Percentiles rank a stretch among this genome's conserved stretches.
Conservation (phyloP, 2,113 vertebrate species). For the Mesembrinibis cayennensis region DNA sequence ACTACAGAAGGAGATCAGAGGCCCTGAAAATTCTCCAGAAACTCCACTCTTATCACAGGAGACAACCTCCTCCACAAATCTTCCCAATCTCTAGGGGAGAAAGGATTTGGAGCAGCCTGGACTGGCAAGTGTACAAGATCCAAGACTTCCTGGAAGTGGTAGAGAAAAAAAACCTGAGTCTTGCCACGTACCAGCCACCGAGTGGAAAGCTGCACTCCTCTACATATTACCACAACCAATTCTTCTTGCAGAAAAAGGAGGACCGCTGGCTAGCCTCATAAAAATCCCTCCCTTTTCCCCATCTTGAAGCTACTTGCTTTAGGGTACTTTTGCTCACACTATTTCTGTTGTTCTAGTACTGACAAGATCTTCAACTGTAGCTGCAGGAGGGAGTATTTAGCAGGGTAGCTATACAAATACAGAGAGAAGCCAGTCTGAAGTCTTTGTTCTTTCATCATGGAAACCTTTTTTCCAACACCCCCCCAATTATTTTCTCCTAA, state of each 20-base stretch:
- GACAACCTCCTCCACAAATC: not conserved
- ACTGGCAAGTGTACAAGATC: not conserved
- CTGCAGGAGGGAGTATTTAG: not conserved
- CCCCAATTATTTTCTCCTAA: not conserved
- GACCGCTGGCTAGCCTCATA: not conserved
- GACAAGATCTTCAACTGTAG: not conserved
- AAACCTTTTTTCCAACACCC: not conserved
- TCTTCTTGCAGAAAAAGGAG: not conserved
- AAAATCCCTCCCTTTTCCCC: not conserved
- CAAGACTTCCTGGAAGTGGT: not conserved
- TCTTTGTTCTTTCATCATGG: not conserved
- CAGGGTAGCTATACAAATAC: not conserved
- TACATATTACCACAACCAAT: not conserved
- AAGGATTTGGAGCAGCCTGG: not conserved
- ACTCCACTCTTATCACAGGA: not conserved
- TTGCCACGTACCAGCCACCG: not conserved
- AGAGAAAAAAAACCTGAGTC: not conserved
- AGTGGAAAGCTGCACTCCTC: not conserved
- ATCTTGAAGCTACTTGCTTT: not conserved
- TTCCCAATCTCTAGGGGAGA: not conserved
- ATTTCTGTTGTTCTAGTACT: not conserved
- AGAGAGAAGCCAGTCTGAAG: not conserved
- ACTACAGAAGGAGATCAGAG: not conserved
- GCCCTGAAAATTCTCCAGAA: conserved; percentile 2
- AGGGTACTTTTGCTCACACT: not conserved